phyloP scores from a whole-genome alignment of 37 sponge, comb jelly and placozoan species.

The Axinella damicornis region DNA sequence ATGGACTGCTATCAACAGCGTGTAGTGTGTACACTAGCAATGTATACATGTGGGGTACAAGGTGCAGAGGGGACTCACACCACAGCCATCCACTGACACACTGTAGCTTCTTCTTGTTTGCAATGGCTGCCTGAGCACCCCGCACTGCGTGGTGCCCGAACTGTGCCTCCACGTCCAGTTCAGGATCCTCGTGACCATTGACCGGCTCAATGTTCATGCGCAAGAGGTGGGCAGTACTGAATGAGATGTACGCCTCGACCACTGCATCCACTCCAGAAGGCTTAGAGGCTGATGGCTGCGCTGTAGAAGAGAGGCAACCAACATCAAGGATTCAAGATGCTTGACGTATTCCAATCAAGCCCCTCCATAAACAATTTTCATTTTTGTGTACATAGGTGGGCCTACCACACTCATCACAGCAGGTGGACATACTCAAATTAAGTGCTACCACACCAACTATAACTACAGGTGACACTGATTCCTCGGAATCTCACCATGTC shows the following conservation, averaged over 20 bases:
- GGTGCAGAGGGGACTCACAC: constrained; percentile 31
- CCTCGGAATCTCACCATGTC: too few species aligned
- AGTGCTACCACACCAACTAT: too few species aligned
- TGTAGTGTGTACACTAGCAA: background rate
- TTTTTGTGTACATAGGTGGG: too few species aligned
- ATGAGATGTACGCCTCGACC: constrained; percentile 14
- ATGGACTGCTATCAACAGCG: too few species aligned
- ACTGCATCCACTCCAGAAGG: background rate
- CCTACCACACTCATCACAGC: too few species aligned
- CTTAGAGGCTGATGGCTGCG: background rate
- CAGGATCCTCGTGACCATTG: constrained; percentile 35
- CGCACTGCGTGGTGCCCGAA: background rate
- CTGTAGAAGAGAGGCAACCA: too few species aligned
- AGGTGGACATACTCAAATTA: too few species aligned
- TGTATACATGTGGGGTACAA: background rate
- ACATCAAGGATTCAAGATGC: too few species aligned
- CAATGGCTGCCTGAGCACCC: background rate
- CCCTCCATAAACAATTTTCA: too few species aligned
- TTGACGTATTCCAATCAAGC: too few species aligned
- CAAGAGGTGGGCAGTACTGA: constrained; percentile 36
- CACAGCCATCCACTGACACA: constrained; percentile 67
- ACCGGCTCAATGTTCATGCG: constrained; percentile 22
- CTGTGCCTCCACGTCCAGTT: constrained; percentile 72
- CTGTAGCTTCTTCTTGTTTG: constrained; percentile 13
- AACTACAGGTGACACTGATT: too few species aligned